A percentile compares a stretch with the other conserved stretches of the same genome.
Conservation (phyloP, 2,888 invertebrate species). For the Theretra japonica region DNA sequence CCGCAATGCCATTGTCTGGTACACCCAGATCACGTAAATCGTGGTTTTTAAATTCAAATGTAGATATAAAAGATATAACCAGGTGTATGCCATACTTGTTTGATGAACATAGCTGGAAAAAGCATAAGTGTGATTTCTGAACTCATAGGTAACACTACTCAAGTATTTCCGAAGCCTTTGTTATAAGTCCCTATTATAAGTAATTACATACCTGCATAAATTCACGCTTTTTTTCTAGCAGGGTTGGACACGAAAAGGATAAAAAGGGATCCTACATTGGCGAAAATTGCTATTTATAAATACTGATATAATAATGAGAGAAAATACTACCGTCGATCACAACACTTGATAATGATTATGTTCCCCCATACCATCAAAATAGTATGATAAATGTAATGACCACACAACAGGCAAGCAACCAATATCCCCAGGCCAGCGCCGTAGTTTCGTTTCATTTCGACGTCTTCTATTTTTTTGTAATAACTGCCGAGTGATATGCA, state of each 20-base stretch:
- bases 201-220: no score
- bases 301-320: background rate
- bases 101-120: slow-evolving; percentile 88
- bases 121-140: slow-evolving; percentile 31
- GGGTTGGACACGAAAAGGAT: no score
- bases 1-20: slow-evolving; percentile 92
- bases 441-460: slow-evolving; percentile 80
- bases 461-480: slow-evolving; percentile 84
- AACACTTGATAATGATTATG: slow-evolving; percentile 84
- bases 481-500: slow-evolving; percentile 85
- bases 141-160: no score
- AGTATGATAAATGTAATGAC: slow-evolving; percentile 84
- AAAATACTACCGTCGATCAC: slow-evolving; percentile 78
- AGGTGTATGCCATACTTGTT: slow-evolving; percentile 89
- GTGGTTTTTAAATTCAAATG: slow-evolving; percentile 87
- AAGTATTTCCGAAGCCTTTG: no score
- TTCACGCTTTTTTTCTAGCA: no score
- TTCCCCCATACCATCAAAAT: slow-evolving; percentile 86
- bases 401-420: slow-evolving; percentile 85
- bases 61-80: slow-evolving; percentile 90
- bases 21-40: slow-evolving; percentile 90
- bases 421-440: slow-evolving; percentile 86
- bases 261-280: no score
- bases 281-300: no score
- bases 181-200: no score